Evolutionary conservation across 1,140 invertebrate genomes (phyloP), one percentile per base, ranked within the genome.

Genomic region (Gyrodactylus bullatarudis): DNA sequence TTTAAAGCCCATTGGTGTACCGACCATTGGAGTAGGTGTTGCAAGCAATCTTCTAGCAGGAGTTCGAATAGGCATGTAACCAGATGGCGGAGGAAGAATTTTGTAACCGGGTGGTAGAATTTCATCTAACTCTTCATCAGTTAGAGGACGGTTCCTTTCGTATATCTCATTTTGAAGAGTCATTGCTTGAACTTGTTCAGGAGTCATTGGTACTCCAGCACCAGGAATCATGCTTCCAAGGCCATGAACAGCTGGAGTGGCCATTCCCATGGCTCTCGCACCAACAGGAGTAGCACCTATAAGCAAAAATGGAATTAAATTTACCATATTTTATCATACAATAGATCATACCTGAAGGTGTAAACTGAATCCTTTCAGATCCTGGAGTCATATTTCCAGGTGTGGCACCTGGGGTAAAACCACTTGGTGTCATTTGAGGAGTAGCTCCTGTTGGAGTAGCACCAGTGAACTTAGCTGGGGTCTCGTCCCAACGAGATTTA

Each of bases 131-230:
- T 99, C 95, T 78, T 98, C 94, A 80, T 99, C 94, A 0, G 88
- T 87, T 72, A 96, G 85, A 0, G 91, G 91, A 76, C 92, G 84
- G 80, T 99, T 99, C 73, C 94, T 83, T 78, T 97, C 92, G 78
- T 98, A 94, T 74, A 99, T 95, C 83, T 99, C 95, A 77, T 89
- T 86, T 81, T 98, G 93, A 91, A 91, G 96, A n/a, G 92, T 86
- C 80, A 91, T 96, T 0, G 91, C 91, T 79, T 97, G 93, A 75
- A 98, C 81, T 80, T 98, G 93, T 81, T 98, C 95, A 0, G 95
- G 94, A 0, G 95, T 99, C 93, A 98, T 98, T 0, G 89, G 88
- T 75, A 92, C 87, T 69, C 20, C 68, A 72, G 23, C 8, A 54
- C 34, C 21, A n/a, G 34, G 34, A n/a, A 54, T n/a, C 8, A 16